Conservation (phyloP, 2,113 vertebrate species). For the Stegastes partitus region DNA sequence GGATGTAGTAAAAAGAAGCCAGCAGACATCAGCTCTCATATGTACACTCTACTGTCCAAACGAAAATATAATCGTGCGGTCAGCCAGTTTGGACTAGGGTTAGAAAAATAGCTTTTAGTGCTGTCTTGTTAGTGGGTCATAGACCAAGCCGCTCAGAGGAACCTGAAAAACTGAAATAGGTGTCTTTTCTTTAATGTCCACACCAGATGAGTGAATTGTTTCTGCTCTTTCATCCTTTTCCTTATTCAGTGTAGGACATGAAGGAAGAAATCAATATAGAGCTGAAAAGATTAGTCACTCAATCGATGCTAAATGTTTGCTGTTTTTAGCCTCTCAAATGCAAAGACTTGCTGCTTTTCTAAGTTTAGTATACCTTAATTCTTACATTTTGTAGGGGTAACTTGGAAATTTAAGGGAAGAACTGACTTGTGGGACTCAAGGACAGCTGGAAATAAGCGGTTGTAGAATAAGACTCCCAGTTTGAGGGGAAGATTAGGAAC, state of each 20-base stretch:
- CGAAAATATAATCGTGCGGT: slow-evolving; percentile 34
- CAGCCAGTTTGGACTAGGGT: slow-evolving; percentile 30
- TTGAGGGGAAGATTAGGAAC: neutral
- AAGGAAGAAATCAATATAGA: too few species aligned
- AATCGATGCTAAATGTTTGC: too few species aligned
- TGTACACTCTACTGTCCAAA: slow-evolving; percentile 25
- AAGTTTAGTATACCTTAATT: neutral
- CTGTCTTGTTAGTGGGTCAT: slow-evolving; percentile 40
- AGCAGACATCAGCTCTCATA: slow-evolving; percentile 45
- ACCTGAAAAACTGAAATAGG: slow-evolving; percentile 11
- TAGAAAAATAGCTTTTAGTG: slow-evolving; percentile 54
- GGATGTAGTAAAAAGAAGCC: slow-evolving; percentile 31
- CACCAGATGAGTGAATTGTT: neutral
- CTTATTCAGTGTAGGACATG: neutral
- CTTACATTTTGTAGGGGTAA: too few species aligned
- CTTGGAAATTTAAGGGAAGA: neutral
- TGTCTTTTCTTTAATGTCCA: slow-evolving; percentile 21
- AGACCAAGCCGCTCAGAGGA: slow-evolving; percentile 38
- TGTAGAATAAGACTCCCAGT: too few species aligned
- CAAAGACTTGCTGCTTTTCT: too few species aligned
- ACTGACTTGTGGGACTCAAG: neutral
- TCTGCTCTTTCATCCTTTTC: neutral
- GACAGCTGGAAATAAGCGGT: neutral
- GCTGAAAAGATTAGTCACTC: too few species aligned
- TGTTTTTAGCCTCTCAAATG: too few species aligned